Evolutionary conservation across 2,888 invertebrate species (phyloP).

Genomic region (Uropetala carovei): DNA sequence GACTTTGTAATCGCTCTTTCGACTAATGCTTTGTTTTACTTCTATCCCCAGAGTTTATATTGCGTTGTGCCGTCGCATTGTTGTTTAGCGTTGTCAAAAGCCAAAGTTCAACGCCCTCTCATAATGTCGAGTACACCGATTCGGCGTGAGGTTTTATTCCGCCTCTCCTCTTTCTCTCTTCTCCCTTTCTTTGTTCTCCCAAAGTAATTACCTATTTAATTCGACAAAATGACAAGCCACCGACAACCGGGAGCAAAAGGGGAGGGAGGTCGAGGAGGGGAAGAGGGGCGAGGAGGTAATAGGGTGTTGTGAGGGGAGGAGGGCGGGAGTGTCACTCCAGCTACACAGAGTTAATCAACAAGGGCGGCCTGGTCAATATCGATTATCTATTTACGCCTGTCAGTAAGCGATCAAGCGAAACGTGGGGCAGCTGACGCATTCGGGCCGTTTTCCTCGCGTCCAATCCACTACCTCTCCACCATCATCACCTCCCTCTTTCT

Average conservation of each 20-base stretch:
- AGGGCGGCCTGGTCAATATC: conserved; percentile 59
- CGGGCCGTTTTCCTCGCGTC: background rate
- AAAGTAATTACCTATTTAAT: conserved; percentile 28
- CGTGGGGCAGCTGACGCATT: conserved; percentile 46
- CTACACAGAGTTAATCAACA: conserved; percentile 59
- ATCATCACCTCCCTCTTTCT: background rate
- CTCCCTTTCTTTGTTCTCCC: background rate
- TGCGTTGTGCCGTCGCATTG: too few species aligned
- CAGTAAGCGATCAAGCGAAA: conserved; percentile 54
- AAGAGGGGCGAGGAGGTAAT: too few species aligned
- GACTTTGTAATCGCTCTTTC: too few species aligned
- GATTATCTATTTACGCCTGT: conserved; percentile 61
- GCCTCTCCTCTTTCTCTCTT: background rate
- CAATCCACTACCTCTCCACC: background rate
- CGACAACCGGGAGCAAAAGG: too few species aligned
- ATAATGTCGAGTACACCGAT: background rate
- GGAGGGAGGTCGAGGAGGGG: too few species aligned
- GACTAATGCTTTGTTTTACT: too few species aligned
- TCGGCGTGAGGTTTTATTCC: background rate
- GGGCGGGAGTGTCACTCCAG: background rate
- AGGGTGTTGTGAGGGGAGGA: background rate
- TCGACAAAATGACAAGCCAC: background rate
- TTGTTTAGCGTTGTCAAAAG: too few species aligned
- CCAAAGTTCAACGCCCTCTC: too few species aligned
- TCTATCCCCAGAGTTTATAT: too few species aligned